These are phyloP conservation scores for Penaeus monodon DNA, from an alignment of 2,888 invertebrate species.

Conservation along the genomic window DNA sequence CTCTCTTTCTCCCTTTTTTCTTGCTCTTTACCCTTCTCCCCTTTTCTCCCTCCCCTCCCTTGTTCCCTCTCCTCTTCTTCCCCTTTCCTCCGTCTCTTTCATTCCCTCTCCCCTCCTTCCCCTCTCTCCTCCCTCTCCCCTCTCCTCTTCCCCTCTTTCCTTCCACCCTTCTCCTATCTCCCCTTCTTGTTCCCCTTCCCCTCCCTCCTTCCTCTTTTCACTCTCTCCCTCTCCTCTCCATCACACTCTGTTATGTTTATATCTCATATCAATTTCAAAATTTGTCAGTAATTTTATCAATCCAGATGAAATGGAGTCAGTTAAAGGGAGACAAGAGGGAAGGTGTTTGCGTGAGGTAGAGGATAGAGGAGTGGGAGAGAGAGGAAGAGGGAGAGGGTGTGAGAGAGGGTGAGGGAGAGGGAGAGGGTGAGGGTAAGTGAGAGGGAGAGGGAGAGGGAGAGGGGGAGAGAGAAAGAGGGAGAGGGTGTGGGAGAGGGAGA, in stretches of 20 bases:
- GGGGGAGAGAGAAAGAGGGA: neutral
- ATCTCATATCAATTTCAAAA: neutral
- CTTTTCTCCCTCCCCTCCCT: too few species aligned
- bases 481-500: neutral
- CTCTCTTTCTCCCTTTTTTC: too few species aligned
- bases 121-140: too few species aligned
- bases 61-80: too few species aligned
- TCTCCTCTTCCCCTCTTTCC: too few species aligned
- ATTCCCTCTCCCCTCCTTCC: too few species aligned
- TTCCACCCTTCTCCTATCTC: too few species aligned
- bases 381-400: too few species aligned
- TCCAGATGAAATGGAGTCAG: neutral
- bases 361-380: neutral
- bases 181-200: too few species aligned
- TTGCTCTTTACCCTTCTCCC: too few species aligned
- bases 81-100: too few species aligned
- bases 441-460: neutral
- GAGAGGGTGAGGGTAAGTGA: too few species aligned
- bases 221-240: neutral
- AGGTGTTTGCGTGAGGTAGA: neutral
- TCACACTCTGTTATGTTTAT: neutral
- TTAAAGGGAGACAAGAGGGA: neutral
- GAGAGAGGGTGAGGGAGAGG: accelerated
- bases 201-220: neutral
- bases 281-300: neutral